phyloP scores from a whole-genome alignment of 2,888 invertebrate genomes.

The Eupithecia centaureata region DNA sequence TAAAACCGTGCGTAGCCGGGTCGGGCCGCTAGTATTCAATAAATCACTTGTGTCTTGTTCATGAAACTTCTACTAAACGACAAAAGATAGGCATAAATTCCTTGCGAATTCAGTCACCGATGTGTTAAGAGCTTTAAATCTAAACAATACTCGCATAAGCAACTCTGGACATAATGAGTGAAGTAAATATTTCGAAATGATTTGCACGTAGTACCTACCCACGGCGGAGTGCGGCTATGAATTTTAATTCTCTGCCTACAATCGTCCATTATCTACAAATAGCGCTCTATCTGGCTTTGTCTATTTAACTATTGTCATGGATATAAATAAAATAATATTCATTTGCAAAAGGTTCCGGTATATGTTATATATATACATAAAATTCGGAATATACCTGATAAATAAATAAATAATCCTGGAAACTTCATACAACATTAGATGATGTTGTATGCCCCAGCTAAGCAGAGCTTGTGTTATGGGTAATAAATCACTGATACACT shows the following conservation, averaged over 20 bases:
- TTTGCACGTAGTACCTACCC: constrained; percentile 17
- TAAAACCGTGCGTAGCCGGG: no score
- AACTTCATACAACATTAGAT: no score
- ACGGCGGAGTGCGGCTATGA: constrained; percentile 15
- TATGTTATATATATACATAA: no score
- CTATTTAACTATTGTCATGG: constrained; percentile 14
- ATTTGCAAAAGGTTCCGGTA: no score
- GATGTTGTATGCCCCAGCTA: no score
- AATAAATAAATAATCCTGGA: no score
- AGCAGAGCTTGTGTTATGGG: no score
- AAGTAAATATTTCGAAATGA: constrained; percentile 28
- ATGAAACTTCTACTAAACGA: neutral
- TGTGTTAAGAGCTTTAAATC: constrained; percentile 7
- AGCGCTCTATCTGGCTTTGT: constrained; percentile 10
- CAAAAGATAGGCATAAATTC: neutral
- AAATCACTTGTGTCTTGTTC: neutral
- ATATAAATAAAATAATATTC: no score
- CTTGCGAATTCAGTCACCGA: neutral
- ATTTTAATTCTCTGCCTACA: constrained; percentile 28
- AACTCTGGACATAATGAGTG: constrained; percentile 12
- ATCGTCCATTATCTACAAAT: constrained; percentile 14
- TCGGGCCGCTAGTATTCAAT: no score
- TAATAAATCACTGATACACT: no score
- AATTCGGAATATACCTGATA: no score
- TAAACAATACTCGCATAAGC: constrained; percentile 11